These are phyloP conservation scores for Caenorhabditis panamensis DNA, from an alignment of 2,888 invertebrate genomes.

Conservation along the genomic window DNA sequence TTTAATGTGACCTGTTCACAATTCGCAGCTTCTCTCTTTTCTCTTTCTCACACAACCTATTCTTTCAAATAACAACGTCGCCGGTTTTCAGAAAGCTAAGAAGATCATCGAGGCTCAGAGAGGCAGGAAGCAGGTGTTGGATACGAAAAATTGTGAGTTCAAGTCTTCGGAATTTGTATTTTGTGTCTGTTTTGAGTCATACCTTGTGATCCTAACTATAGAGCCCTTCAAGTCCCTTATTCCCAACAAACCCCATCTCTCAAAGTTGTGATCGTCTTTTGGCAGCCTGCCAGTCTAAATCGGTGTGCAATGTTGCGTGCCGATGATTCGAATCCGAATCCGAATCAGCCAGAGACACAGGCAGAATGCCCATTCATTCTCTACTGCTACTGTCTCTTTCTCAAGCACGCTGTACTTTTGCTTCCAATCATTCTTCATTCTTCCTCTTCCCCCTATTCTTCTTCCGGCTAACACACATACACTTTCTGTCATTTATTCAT, in stretches of 20 bases:
- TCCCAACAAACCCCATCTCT: no score
- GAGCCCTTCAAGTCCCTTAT: no score
- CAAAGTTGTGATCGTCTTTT: neutral
- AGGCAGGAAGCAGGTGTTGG: no score
- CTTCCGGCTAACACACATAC: slow-evolving; percentile 11
- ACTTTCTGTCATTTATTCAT: neutral
- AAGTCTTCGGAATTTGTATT: no score
- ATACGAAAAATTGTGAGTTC: no score
- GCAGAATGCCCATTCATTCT: slow-evolving; percentile 24
- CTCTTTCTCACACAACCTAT: slow-evolving; percentile 14
- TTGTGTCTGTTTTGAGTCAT: no score
- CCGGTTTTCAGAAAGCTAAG: no score
- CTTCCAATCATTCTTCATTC: neutral
- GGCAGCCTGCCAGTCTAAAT: slow-evolving; percentile 28
- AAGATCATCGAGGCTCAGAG: no score
- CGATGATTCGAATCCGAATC: slow-evolving; percentile 1
- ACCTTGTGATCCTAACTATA: no score
- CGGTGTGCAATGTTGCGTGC: slow-evolving; percentile 48
- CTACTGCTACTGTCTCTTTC: neutral
- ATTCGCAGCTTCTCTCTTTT: slow-evolving; percentile 30
- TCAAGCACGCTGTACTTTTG: neutral
- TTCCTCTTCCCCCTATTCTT: neutral
- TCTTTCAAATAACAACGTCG: no score
- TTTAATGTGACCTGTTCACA: slow-evolving; percentile 56
- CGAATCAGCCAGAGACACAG: slow-evolving; percentile 8